Evolutionary conservation across 2,888 invertebrate genomes (phyloP), one percentile per base, ranked within the genome.

Genomic region (Troides oblongomaculatus): DNA sequence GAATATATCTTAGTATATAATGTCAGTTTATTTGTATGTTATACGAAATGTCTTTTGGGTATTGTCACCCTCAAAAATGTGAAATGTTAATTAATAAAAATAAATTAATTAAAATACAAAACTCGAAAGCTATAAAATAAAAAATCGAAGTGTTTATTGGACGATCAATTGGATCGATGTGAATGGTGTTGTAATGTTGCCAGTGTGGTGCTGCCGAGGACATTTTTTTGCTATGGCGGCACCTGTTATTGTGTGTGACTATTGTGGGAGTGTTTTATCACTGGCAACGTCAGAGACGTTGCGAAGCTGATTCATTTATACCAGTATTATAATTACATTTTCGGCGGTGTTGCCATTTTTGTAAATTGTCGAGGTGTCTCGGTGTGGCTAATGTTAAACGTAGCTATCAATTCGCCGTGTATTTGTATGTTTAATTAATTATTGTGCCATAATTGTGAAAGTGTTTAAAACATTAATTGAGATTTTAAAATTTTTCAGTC

Each of bases 351-450:
- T 30, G 67, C 57, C 36, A n/a, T 64, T 36, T 62, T 50, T 61
- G 66, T 60, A 50, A 58, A 64, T 17, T 46, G 8, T 53, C 43
- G 36, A 53, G 53, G 21, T 56, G 56, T 64, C 23, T 56, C n/a
- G 46, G 59, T 60, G 64, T 64, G 36, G 39, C 56, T 64, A 63
- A 50, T 50, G 43, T 50, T 61, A 61, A 39, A 8, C n/a, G 21
- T 23, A 50, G 36, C 66, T 61, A 66, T 61, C 50, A 66, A 67
- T 67, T 67, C 66, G 66, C 66, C 57, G 56, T 62, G 62, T 43
- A n/a, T 61, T 21, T 53, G 56, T 62, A 62, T 43, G 25, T 61
- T 21, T 53, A 17, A 50, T 50, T 56, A 36, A 21, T 56, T 39
- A 53, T 50, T 56, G 66, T 66, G 66, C 66, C 66, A 66, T 66